Conservation (phyloP, 2,888 invertebrate species). For the Pomacea canaliculata region DNA sequence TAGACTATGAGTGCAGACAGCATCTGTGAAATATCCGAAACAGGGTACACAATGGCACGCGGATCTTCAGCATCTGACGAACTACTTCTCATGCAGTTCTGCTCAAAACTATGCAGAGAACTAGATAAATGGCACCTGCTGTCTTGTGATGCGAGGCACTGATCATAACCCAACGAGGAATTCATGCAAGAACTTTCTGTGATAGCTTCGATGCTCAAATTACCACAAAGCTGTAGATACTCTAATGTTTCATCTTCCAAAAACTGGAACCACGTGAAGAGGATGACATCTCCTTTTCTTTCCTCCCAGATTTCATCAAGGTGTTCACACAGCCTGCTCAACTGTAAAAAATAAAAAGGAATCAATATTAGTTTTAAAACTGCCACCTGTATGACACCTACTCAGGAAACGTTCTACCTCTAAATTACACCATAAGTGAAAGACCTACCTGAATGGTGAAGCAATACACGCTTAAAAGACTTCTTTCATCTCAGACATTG, state of each 20-base stretch:
- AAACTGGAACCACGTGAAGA: constrained; percentile 74
- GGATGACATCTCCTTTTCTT: constrained; percentile 71
- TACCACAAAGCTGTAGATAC: constrained; percentile 40
- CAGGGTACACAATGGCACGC: constrained; percentile 56
- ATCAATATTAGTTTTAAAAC: too few relatives aligned
- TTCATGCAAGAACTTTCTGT: background rate
- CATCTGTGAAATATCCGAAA: constrained; percentile 43
- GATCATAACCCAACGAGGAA: background rate
- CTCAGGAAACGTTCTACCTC: too few relatives aligned
- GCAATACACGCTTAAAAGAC: too few relatives aligned
- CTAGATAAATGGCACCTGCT: background rate
- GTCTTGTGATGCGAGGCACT: too few relatives aligned
- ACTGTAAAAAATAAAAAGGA: constrained; percentile 51
- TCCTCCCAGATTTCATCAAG: constrained; percentile 74
- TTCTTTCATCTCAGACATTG: too few relatives aligned
- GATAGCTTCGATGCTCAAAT: background rate
- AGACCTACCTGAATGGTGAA: too few relatives aligned
- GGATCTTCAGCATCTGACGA: constrained; percentile 32
- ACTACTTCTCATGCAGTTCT: background rate
- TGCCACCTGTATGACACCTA: too few relatives aligned
- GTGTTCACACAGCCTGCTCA: constrained; percentile 70
- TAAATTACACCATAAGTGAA: too few relatives aligned
- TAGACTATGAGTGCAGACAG: constrained; percentile 60
- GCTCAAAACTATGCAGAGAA: background rate
- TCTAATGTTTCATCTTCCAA: constrained; percentile 72